Evolutionary conservation across 2,797 vertebrate genomes (phyloP), one percentile per base, ranked within the genome.

Genomic region (Sebastiscus albofasciatus): DNA sequence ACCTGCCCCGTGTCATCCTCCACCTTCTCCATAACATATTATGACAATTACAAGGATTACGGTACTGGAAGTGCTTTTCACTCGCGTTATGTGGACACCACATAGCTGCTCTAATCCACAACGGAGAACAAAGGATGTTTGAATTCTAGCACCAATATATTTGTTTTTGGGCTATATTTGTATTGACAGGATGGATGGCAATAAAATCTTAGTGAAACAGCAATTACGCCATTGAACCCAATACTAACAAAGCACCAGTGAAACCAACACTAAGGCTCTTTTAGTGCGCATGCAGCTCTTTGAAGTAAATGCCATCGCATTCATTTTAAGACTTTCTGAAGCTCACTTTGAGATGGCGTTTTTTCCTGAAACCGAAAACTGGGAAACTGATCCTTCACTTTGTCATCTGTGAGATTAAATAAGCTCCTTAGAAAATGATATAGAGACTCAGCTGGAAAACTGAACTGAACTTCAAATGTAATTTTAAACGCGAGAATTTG

Each of bases 41-140:
- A 81, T 39, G 79, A 91, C 79, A 79, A 88, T 90, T 79, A 77
- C 33, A 26, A 13, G 81, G 87, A 90, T 90, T 84, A 88, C 4
- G 26, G 46, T 13, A 8, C 33, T 81, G 84, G 78, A 72, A 39
- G 55, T 39, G 83, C 67, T 79, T 79, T 77, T 42, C 0, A 61
- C 33, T n/a, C 67, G 49, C 58, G 71, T 89, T 88, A 86, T 72
- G 72, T 34, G 79, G 79, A 74, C 64, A 13, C 60, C 72, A 46
- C 65, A 67, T 62, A 87, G 85, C 83, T 85, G 87, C 80, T 82
- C 31, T 80, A 64, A 91, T 84, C 79, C 49, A 18, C 31, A 67
- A n/a, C 8, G 14, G 31, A 46, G 52, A 70, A 82, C 76, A 80
- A 73, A 34, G 20, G 6, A 24, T 71, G 31, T 58, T 71, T 79